phyloP scores from a whole-genome alignment of 1,140 invertebrate genomes.

The Mesaphorura yosii region DNA sequence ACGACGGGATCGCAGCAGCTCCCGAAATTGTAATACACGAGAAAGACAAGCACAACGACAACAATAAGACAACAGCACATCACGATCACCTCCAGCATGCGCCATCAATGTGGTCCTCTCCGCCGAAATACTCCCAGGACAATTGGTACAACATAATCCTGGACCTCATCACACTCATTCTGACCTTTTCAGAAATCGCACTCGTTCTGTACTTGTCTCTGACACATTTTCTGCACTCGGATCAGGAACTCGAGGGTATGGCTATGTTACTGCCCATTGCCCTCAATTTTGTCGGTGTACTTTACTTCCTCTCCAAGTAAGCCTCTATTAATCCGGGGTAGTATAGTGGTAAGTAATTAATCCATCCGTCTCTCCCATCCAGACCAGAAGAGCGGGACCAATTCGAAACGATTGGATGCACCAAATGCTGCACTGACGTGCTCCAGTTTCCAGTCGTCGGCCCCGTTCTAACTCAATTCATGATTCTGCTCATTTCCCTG shows the following conservation, averaged over 20 bases:
- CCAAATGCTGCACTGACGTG: conserved; percentile 22
- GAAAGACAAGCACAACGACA: too few species aligned
- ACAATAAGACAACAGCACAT: too few species aligned
- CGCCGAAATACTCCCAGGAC: not conserved
- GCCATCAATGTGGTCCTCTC: not conserved
- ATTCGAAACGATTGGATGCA: conserved; percentile 19
- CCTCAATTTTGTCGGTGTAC: conserved; percentile 19
- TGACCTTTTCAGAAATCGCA: conserved; percentile 18
- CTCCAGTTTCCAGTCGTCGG: conserved; percentile 28
- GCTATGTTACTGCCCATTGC: conserved; percentile 21
- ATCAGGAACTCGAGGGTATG: conserved; percentile 17
- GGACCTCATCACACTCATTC: conserved; percentile 19
- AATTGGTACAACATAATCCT: not conserved
- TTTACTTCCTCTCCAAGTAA: conserved; percentile 22
- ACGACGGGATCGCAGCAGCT: too few species aligned
- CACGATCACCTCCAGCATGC: too few species aligned
- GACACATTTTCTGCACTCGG: conserved; percentile 14
- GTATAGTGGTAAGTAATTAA: too few species aligned
- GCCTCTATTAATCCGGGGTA: not conserved
- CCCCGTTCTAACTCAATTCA: conserved; percentile 21
- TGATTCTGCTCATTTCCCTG: conserved; percentile 16
- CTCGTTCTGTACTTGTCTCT: conserved; percentile 21
- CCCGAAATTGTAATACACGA: too few species aligned
- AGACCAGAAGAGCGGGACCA: conserved; percentile 20
- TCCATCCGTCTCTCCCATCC: not conserved